Evolutionary conservation across 2,113 vertebrate species (phyloP).

Genomic region (Eulemur rufifrons): DNA sequence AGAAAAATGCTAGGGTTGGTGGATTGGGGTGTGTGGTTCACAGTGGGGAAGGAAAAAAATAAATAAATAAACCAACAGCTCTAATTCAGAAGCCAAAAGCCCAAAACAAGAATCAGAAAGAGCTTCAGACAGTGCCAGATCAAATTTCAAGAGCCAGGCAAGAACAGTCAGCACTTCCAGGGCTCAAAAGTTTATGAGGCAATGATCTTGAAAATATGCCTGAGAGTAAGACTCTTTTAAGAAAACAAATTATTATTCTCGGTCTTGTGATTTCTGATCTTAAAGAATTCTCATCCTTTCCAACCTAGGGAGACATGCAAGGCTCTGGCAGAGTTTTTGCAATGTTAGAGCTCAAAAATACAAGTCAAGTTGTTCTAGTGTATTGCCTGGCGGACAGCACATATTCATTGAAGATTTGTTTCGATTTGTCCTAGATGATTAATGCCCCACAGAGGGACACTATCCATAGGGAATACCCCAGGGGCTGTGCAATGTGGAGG

Average conservation of each 20-base stretch:
- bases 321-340: background rate
- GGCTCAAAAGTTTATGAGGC: conserved; percentile 3
- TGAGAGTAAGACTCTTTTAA: conserved; percentile 1
- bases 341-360: conserved; percentile 20
- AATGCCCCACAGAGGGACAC: background rate
- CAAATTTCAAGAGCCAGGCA: conserved; percentile 12
- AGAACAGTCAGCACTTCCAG: background rate
- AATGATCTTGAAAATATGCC: conserved; percentile 29
- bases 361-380: background rate
- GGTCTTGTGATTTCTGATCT: conserved; percentile 29
- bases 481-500: background rate
- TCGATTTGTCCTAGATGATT: background rate
- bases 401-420: background rate
- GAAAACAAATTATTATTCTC: conserved; percentile 29
- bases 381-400: background rate
- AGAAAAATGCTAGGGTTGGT: background rate
- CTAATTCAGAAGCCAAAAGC: background rate
- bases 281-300: conserved; percentile 25
- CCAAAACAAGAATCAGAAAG: background rate
- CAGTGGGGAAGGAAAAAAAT: background rate
- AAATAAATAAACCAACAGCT: background rate
- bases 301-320: background rate
- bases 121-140: background rate
- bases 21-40: background rate
- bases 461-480: background rate